Base-by-base conservation (phyloP, 1,140 invertebrate genomes). In the Drusus annulatus region DNA sequence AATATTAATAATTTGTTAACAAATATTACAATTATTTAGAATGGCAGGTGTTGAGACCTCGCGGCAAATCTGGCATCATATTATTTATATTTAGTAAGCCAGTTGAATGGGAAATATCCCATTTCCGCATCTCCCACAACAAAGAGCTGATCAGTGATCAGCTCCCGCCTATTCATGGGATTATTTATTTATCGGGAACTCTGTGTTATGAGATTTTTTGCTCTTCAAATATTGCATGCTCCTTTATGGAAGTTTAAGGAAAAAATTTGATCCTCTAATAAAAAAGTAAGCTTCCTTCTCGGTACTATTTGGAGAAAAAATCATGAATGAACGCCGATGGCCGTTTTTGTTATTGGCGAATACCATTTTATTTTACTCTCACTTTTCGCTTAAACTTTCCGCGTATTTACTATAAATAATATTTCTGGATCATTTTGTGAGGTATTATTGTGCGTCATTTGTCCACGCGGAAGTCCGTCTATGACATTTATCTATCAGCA, bases 41-140 rank as follows among this genome's bases (percentile, higher is more conserved):
- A 16, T n/a, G 36, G 65, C 65, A 69, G 65, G 65, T 69, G 65
- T 16, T 7, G 8, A 31, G 52, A 19, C 31, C 31, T 51, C n/a
- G 68, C 4, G 28, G 50, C 68, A 50, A 50, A 15, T 71, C 51
- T 31, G 7, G 31, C 65, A 19, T 45, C 65, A 69, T 69, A 45
- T n/a, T n/a, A n/a, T 69, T 56, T 63, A 28, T 63, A 23, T 23
- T 15, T 45, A 45, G 36, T 45, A 45, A 45, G 0, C 36, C 36
- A 63, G 60, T 45, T 69, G 65, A 69, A 69, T 51, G 36, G 65
- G 71, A 78, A 78, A 78, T 81, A 81, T 81, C 80, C 69, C 78
- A 81, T 81, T 81, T 81, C 80, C 80, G 76, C 76, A 74, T 81
- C 62, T 80, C 76, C 76, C 76, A 74, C 80, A 81, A 81, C 80